Evolutionary conservation across 1,140 invertebrate species (phyloP), one percentile per base, ranked within the genome.

Genomic region (Chionoecetes opilio): DNA sequence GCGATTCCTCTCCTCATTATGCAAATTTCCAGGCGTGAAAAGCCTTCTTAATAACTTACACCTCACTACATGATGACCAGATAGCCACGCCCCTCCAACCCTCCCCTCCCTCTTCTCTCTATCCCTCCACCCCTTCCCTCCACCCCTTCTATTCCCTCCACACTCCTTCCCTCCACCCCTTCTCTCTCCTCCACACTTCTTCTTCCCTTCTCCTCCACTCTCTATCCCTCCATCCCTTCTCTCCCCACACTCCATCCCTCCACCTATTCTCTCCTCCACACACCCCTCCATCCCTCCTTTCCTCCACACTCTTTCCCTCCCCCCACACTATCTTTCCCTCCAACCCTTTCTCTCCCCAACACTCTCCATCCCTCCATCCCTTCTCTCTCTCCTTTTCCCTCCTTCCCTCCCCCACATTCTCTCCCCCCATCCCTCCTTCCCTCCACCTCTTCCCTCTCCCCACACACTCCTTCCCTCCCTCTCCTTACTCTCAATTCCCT

Each of bases 1-100:
- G 53, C 14, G 46, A 35, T 31, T 87, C 38, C 46, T 21, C 32
- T 31, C 85, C 29, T 89, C 53, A 93, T 93, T 93, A 93, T 93
- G 93, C 37, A 93, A 89, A 93, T 89, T 89, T 37, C 53, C 41
- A 89, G 63, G 93, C 85, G 93, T 88, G 93, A 93, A 93, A 88
- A 89, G 85, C 3, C 32, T 34, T 29, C 85, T 93, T 88, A 82
- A 93, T 93, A 87, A 87, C 85, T 93, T 88, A 89, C 85, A 92
- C 93, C 53, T 63, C 6, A n/a, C 41, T 35, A 88, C 31, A 89
- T 93, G 46, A 93, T 93, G 41, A 38, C 21, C n/a, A n/a, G 46
- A 92, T 92, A 84, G 32, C 88, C n/a, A 14, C 35, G 5, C 14
- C 2, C 14, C 82, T 32, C 75, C 3, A 3, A 32, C 63, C 17